phyloP scores from a whole-genome alignment of 2,113 vertebrate genomes.

The Xyrauchen texanus region DNA sequence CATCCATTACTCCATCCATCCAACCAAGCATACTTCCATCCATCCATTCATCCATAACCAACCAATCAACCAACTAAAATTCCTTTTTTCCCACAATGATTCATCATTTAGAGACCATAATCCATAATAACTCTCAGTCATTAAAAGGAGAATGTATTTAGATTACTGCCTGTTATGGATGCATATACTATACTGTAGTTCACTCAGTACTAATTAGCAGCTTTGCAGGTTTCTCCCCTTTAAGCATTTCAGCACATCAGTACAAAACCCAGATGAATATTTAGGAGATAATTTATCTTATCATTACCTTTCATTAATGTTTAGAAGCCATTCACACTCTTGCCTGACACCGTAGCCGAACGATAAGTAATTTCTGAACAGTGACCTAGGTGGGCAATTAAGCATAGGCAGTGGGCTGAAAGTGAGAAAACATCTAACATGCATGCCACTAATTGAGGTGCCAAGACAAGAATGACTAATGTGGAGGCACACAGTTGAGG shows the following conservation, averaged over 20 bases:
- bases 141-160: background rate
- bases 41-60: no score
- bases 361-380: conserved; percentile 42
- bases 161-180: background rate
- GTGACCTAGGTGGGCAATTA: conserved; percentile 50
- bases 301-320: conserved; percentile 53
- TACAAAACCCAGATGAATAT: conserved; percentile 41
- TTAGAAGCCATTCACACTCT: conserved; percentile 44
- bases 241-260: conserved; percentile 14
- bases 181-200: background rate
- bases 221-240: no score
- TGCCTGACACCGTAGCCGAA: conserved; percentile 10
- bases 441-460: conserved; percentile 37
- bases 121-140: background rate
- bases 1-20: no score
- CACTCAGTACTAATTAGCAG: no score
- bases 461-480: conserved; percentile 47
- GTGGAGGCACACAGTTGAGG: conserved; percentile 13
- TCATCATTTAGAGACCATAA: background rate
- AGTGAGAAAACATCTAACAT: conserved; percentile 30
- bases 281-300: conserved; percentile 42
- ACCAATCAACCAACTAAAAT: no score
- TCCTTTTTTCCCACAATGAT: no score
- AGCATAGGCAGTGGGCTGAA: conserved; percentile 17
- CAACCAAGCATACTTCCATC: no score